Conservation (phyloP, 1,140 invertebrate species). For the Neomicropteryx cornuta region DNA sequence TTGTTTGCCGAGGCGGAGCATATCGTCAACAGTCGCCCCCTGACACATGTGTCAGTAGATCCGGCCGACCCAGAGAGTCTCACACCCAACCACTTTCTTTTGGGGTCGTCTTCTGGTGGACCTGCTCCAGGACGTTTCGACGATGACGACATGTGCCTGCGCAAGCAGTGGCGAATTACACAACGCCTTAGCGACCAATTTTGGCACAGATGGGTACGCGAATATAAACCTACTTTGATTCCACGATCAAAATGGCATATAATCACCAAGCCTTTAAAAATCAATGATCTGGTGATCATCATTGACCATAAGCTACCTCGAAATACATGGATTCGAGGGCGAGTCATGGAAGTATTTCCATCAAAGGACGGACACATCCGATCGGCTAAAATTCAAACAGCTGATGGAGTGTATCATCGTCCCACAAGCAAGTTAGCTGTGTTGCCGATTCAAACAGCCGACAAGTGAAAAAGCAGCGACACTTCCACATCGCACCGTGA, state of each 20-base stretch:
- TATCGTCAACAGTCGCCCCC: constrained; percentile 12
- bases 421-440: no score
- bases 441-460: no score
- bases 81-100: constrained; percentile 18
- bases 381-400: no score
- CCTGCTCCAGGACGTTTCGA: neutral
- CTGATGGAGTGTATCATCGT: no score
- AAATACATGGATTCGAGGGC: constrained; percentile 14
- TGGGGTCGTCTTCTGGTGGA: constrained; percentile 5
- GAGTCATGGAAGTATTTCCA: no score
- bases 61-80: constrained; percentile 14
- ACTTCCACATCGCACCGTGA: no score
- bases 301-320: constrained; percentile 7
- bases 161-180: constrained; percentile 8
- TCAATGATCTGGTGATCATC: constrained; percentile 13
- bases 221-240: constrained; percentile 9
- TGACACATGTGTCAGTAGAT: constrained; percentile 13
- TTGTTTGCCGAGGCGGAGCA: constrained; percentile 14
- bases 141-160: constrained; percentile 1
- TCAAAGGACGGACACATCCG: no score
- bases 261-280: constrained; percentile 5
- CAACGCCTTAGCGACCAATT: constrained; percentile 8
- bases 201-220: constrained; percentile 10
- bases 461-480: no score
- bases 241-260: constrained; percentile 13